Percentiles rank a stretch among this genome's conserved stretches.
Conservation (phyloP, 2,797 vertebrate genomes). For the Ctenopoma multispine region DNA sequence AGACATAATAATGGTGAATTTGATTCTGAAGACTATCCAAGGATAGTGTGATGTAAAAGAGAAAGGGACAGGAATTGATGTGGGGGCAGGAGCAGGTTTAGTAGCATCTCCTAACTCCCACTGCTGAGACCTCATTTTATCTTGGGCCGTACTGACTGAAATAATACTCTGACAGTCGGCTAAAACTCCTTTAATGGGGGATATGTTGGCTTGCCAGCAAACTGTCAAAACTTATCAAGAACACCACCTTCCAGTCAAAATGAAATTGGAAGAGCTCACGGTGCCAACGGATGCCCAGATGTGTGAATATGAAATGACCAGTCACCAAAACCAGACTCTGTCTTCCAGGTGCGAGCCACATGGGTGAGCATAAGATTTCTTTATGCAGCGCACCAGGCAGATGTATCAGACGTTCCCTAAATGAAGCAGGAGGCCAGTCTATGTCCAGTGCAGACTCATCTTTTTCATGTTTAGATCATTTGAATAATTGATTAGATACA, state of each 20-base stretch:
- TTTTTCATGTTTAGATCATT: slow-evolving; percentile 31
- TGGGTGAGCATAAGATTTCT: not conserved
- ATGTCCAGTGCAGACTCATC: slow-evolving; percentile 3
- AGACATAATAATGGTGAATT: slow-evolving; percentile 60
- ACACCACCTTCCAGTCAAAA: not conserved
- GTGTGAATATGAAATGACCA: not conserved
- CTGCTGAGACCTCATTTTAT: not conserved
- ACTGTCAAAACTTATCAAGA: not conserved
- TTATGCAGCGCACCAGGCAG: not conserved
- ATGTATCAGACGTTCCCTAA: slow-evolving; percentile 19
- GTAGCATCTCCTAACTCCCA: too few species aligned
- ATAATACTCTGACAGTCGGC: too few species aligned
- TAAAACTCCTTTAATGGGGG: not conserved
- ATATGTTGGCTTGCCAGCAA: not conserved
- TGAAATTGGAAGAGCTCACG: not conserved
- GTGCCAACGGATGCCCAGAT: slow-evolving; percentile 6
- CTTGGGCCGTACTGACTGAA: too few species aligned
- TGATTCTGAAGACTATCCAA: slow-evolving; percentile 57
- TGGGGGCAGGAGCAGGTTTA: slow-evolving; percentile 17
- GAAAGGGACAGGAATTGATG: slow-evolving; percentile 39
- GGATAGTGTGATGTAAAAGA: slow-evolving; percentile 42
- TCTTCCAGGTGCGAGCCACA: slow-evolving; percentile 17
- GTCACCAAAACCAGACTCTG: not conserved
- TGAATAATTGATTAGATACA: slow-evolving; percentile 43
- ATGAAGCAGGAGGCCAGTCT: slow-evolving; percentile 8